A percentile compares a stretch with the other conserved stretches of the same genome.
phyloP scores from a whole-genome alignment of 2,113 vertebrate genomes.

The Macquaria australasica region DNA sequence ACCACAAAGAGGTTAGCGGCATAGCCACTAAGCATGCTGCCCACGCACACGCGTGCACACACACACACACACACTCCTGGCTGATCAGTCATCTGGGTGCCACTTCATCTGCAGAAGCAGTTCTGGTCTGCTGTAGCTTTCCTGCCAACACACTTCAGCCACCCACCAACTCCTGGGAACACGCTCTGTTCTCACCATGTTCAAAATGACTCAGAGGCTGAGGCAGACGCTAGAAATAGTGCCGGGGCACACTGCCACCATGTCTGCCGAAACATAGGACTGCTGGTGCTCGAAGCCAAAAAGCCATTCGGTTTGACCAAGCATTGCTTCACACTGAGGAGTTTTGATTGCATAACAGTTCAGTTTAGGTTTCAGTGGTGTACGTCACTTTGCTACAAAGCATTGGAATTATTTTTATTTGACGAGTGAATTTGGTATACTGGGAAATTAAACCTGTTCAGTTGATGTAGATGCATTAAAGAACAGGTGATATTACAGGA shows the following conservation, averaged over 20 bases:
- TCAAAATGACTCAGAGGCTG: conserved; percentile 73
- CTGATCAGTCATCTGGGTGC: conserved; percentile 45
- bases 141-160: conserved; percentile 74
- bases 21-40: conserved; percentile 31
- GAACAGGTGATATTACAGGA: not conserved
- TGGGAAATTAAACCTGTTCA: not conserved
- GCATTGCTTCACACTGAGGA: conserved; percentile 21
- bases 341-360: conserved; percentile 22
- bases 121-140: conserved; percentile 61
- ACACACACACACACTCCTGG: not conserved
- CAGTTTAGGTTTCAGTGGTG: not conserved
- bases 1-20: conserved; percentile 95
- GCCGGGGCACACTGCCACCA: conserved; percentile 51
- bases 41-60: conserved; percentile 29
- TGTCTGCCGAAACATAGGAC: conserved; percentile 54
- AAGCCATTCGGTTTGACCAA: conserved; percentile 36
- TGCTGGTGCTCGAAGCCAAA: conserved; percentile 44
- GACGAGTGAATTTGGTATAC: not conserved
- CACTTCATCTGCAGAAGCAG: conserved; percentile 66
- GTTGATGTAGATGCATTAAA: not conserved
- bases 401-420: not conserved
- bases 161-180: conserved; percentile 78
- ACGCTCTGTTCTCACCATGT: conserved; percentile 66
- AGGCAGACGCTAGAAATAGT: conserved; percentile 73
- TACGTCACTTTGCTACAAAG: not conserved